Evolutionary conservation across 2,113 vertebrate species (phyloP).

Genomic region (Microcebus tavaratra): DNA sequence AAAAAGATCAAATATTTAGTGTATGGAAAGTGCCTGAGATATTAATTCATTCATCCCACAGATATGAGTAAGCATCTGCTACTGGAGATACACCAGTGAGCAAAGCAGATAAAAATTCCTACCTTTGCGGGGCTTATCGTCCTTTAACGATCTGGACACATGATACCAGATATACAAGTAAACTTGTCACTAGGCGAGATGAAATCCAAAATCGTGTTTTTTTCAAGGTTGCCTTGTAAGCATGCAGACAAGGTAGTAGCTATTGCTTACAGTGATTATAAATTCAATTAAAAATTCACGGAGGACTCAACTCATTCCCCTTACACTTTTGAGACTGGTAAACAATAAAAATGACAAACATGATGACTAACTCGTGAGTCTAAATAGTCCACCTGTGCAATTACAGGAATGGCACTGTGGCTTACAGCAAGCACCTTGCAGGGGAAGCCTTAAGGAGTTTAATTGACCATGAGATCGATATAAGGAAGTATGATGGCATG

Average conservation of each 20-base stretch:
- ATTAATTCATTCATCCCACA: neutral
- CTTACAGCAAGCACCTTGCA: neutral
- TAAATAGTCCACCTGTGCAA: neutral
- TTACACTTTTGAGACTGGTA: neutral
- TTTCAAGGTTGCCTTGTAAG: neutral
- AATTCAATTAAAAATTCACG: neutral
- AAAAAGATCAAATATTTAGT: neutral
- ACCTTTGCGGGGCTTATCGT: neutral
- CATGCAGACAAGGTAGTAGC: neutral
- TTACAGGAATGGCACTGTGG: neutral
- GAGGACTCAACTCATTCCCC: neutral
- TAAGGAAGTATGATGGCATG: neutral
- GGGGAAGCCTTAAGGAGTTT: neutral
- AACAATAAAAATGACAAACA: slow-evolving; percentile 27
- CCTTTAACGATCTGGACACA: neutral
- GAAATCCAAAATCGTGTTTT: neutral
- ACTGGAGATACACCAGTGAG: neutral
- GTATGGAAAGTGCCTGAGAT: neutral
- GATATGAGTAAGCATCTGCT: neutral
- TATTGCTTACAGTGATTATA: neutral
- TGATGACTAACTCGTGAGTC: neutral
- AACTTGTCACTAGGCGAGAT: neutral
- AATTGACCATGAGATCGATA: slow-evolving; percentile 44
- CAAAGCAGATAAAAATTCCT: neutral
- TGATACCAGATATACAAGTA: neutral